These are phyloP conservation scores for Cancer borealis DNA, from an alignment of 2,888 invertebrate genomes.

Conservation along the genomic window DNA sequence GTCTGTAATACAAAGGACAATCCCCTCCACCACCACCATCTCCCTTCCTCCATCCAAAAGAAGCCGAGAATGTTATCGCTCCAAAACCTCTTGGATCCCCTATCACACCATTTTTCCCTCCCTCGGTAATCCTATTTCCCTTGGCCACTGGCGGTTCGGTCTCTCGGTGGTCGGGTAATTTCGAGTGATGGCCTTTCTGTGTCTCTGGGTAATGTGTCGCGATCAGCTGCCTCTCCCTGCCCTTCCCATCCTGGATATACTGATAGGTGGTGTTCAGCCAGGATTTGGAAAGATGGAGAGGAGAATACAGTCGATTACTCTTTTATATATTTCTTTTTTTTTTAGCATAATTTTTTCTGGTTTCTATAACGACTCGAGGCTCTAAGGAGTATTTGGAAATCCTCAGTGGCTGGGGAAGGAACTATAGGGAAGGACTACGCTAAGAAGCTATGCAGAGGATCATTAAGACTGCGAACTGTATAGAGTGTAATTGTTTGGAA, in stretches of 20 bases:
- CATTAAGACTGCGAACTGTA: background rate
- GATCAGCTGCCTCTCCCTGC: background rate
- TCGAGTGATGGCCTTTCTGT: slow-evolving; percentile 23
- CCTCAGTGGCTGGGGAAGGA: background rate
- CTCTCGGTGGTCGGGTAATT: background rate
- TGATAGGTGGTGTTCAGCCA: background rate
- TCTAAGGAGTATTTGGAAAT: background rate
- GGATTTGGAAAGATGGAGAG: background rate
- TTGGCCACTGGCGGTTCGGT: background rate
- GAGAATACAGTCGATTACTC: background rate
- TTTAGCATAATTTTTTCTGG: background rate
- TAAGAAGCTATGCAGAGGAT: background rate
- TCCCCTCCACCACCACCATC: background rate
- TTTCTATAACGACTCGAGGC: background rate
- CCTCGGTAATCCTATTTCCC: background rate
- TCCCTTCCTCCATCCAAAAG: background rate
- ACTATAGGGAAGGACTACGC: background rate
- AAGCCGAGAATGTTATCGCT: slow-evolving; percentile 8
- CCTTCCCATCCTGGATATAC: background rate
- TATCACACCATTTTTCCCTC: slow-evolving; percentile 9
- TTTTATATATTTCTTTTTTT: background rate
- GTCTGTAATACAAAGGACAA: background rate
- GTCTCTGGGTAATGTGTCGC: slow-evolving; percentile 24
- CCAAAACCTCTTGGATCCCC: background rate
- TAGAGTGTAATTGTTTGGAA: background rate